Evolutionary conservation across 2,888 invertebrate genomes (phyloP).

Genomic region (Pedicia rivosa): DNA sequence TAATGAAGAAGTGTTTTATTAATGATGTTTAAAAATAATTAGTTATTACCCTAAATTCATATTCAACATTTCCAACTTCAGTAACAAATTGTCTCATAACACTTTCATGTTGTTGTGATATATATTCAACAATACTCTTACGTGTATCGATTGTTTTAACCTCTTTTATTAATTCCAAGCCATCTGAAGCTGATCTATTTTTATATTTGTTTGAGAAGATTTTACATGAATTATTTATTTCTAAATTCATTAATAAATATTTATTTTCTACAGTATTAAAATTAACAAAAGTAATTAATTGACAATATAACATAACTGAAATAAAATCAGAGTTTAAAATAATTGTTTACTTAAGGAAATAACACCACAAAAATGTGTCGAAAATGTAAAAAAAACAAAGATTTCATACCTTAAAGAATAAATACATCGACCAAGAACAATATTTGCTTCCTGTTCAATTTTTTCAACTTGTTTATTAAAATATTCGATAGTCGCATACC

Average conservation of each 20-base stretch:
- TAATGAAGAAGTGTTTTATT: not conserved
- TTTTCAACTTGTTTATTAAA: conserved; percentile 58
- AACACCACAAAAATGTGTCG: not conserved
- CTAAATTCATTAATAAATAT: not conserved
- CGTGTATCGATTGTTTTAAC: conserved; percentile 67
- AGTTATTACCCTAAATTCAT: conserved; percentile 53
- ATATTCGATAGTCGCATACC: conserved; percentile 66
- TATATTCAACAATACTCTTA: conserved; percentile 49
- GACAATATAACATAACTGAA: too few species aligned
- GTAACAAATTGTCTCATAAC: conserved; percentile 72
- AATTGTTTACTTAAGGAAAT: too few species aligned
- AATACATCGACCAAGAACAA: conserved; percentile 76
- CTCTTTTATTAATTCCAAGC: conserved; percentile 61
- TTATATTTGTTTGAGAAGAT: not conserved
- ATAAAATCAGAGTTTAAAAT: too few species aligned
- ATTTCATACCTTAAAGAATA: conserved; percentile 52
- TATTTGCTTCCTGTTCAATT: conserved; percentile 67
- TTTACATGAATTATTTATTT: not conserved
- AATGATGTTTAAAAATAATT: conserved; percentile 13
- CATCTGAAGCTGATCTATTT: conserved; percentile 59
- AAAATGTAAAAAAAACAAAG: conserved; percentile 4
- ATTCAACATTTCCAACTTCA: conserved; percentile 58
- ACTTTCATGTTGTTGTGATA: conserved; percentile 69
- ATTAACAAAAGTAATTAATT: too few species aligned
- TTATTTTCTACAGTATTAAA: too few species aligned